Evolutionary conservation across 2,888 invertebrate species (phyloP), one percentile per base, ranked within the genome.

Genomic region (Acleris sparsana): DNA sequence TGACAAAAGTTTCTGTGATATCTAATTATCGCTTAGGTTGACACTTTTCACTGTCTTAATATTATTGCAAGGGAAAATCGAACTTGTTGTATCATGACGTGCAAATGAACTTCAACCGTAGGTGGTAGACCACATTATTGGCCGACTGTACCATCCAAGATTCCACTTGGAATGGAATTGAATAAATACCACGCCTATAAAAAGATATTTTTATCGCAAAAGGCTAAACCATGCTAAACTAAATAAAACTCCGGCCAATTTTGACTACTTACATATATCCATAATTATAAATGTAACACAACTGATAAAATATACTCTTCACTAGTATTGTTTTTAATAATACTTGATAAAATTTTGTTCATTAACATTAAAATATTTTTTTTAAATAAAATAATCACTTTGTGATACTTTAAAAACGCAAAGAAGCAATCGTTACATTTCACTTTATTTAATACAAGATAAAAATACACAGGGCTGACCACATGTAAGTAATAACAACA

Each of bases 321-420:
- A 55, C 20, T 55, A 55, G 48, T 55, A 60, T 60, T 22, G 25
- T 29, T 60, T 60, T 56, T 65, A 64, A 58, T 63, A 63, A 33
- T 58, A 53, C 13, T 43, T 33, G 25, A 48, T 64, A 65, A 44
- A 55, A 52, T 52, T 55, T 60, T 65, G 44, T 61, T 65, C 44
- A 60, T 65, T 16, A 60, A 60, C 46, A 64, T 53, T 46, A 49
- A 29, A 55, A 20, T 17, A 46, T 39, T 29, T 18, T n/a, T 22
- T 52, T 9, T 44, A 53, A 29, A 25, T 49, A 49, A 39, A 59
- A 44, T 49, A 59, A 53, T 53, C 53, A 11, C 20, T 49, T 53
- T 33, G 44, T 16, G 46, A 29, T 29, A 29, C 3, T 4, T 46
- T 61, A 18, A 39, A 17, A 17, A 48, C 49, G 33, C n/a, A 49